Base-by-base conservation (phyloP, 2,113 vertebrate genomes). In the Panurus biarmicus region DNA sequence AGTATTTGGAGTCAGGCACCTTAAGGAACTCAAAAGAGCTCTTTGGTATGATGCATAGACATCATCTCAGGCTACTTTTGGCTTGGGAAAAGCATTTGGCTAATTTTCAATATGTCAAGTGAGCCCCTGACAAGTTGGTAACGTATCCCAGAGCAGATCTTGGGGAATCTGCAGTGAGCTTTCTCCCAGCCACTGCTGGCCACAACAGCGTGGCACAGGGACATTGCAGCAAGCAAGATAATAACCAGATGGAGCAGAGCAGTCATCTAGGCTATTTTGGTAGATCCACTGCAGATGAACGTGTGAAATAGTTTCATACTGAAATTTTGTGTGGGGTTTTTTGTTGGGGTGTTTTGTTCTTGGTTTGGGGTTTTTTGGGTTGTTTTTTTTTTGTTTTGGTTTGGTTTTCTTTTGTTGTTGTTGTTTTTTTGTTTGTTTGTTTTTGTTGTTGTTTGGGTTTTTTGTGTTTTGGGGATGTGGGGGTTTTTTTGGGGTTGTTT, bases 1-100 rank as follows among this genome's bases (percentile, higher is more conserved):
- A 93, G 54, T 90, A 88, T 97, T 82, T 84, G 83, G 83, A 96
- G 93, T 88, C 94, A 93, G 82, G 58, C 92, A 96, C 92, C 94
- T 94, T 61, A 71, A 86, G 40, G 85, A 94, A 87, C 95, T 84
- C 77, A 83, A 74, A 83, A 85, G 90, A 86, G 73, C 85, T 90
- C 92, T 85, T 77, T 11, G 76, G 65, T 84, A 90, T 54, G 76
- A 96, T 81, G 79, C 94, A 92, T 35, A 61, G 87, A 72, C 69
- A 90, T 90, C 85, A 77, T 83, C 88, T 77, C 88, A 19, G 90
- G 90, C 95, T 94, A 85, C 92, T 94, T 95, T 88, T 94, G 95
- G 94, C 95, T 92, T 51, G 38, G 42, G 56, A 93, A 93, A 92
- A 81, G 87, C 94, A 93, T 88, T 95, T 94, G 90, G 94, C 92